Evolutionary conservation across 1,140 invertebrate species (phyloP).

Genomic region (Gonioctena quinquepunctata): DNA sequence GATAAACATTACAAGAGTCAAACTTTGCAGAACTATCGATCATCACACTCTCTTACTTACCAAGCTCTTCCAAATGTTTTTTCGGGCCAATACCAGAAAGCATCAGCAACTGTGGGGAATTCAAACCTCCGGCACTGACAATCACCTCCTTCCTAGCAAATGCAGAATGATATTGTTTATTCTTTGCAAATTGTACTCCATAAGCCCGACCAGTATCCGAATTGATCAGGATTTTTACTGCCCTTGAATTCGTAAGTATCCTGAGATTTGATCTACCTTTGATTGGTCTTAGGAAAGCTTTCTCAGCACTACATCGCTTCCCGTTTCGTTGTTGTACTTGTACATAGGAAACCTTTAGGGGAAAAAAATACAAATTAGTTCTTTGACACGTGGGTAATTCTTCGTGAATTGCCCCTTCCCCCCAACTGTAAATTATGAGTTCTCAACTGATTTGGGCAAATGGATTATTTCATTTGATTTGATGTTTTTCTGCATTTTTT

Average conservation of each 20-base stretch:
- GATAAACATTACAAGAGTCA: no score
- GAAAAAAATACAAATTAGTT: no score
- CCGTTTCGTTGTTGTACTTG: constrained; percentile 73
- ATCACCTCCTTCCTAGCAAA: constrained; percentile 71
- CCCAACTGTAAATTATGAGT: no score
- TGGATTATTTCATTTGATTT: no score
- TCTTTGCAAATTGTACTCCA: constrained; percentile 67
- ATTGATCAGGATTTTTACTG: constrained; percentile 70
- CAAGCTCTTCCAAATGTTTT: constrained; percentile 57
- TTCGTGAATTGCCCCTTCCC: no score
- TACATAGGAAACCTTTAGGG: constrained; percentile 48
- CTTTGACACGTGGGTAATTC: no score
- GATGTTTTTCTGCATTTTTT: no score
- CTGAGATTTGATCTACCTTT: constrained; percentile 69
- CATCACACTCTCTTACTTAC: no score
- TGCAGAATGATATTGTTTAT: constrained; percentile 55
- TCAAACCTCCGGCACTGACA: constrained; percentile 69
- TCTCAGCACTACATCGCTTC: constrained; percentile 69
- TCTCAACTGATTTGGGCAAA: no score
- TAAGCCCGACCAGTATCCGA: constrained; percentile 66
- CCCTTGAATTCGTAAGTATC: constrained; percentile 70
- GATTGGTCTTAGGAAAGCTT: constrained; percentile 73
- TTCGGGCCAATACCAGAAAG: constrained; percentile 74
- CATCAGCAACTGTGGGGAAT: constrained; percentile 75
- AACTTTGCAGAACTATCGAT: no score